Base-by-base conservation (phyloP, 2,113 vertebrate species). In the Onychostoma macrolepis region DNA sequence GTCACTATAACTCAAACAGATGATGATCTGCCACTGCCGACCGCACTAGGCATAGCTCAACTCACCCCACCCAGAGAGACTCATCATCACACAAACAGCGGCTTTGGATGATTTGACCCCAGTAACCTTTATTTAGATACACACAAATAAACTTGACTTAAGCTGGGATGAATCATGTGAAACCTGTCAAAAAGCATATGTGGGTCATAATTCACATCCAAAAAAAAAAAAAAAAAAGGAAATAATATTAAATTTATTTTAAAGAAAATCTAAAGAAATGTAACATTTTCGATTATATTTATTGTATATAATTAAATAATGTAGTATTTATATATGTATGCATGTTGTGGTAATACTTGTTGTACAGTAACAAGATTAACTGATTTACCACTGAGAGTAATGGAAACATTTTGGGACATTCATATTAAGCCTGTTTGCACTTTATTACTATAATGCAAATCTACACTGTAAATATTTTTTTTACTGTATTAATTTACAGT, bases 131-230 rank as follows among this genome's bases (percentile, higher is more conserved):
- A 89, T 74, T 50, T 79, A 26, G 41, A 83, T 65, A 58, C 33
- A 85, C 87, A 89, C 88, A 83, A 90, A 87, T 89, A 89, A 89
- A 88, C 89, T 88, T 85, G 56, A 58, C 56, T 24, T 58, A 58
- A 24, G 87, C 79, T 65, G 48, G 76, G 58, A 67, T 82, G 13
- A 43, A 28, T 45, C 24, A 65, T 8, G 15, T 5, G 12, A 63
- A 81, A 19, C 36, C 58, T 65, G 24, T 45, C 56, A 65, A 26
- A 41, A 43, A 28, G 19, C 24, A 26, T 26, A 26, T 26, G 56
- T 3, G 0, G 0, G 30, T 80, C 50, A 58, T 58, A n/a, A n/a
- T 56, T 79, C 19, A 79, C 50, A 38, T n/a, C 10, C 2, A 13
- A 80, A 58, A 10, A 10, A 56, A 11, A 12, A 10, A 56, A 11